These are phyloP conservation scores for Eristalinus sepulchralis DNA, from an alignment of 2,888 invertebrate genomes.

Conservation along the genomic window DNA sequence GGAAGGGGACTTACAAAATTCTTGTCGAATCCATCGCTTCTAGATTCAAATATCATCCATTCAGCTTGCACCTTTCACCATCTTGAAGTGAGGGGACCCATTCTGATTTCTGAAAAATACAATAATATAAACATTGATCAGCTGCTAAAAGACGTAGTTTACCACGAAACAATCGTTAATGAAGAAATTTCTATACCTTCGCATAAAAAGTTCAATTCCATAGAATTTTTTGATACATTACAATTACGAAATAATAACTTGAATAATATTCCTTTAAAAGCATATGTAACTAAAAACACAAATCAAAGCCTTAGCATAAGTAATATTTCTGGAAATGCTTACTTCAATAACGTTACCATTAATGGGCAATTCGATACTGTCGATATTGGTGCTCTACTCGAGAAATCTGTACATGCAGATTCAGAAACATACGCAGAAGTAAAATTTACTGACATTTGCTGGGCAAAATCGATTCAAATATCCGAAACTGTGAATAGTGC, in stretches of 20 bases:
- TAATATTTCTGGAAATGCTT: conserved; percentile 79
- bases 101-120: conserved; percentile 80
- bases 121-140: conserved; percentile 79
- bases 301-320: conserved; percentile 81
- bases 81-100: conserved; percentile 82
- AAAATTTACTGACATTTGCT: conserved; percentile 76
- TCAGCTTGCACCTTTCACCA: conserved; percentile 81
- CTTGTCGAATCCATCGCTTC: conserved; percentile 81
- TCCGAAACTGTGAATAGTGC: conserved; percentile 79
- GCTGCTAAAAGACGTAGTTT: conserved; percentile 81
- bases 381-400: conserved; percentile 80
- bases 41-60: conserved; percentile 79
- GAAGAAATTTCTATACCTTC: conserved; percentile 79
- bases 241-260: conserved; percentile 77
- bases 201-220: conserved; percentile 81
- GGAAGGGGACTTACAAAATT: conserved; percentile 80
- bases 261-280: conserved; percentile 80
- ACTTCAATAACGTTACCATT: conserved; percentile 81
- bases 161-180: conserved; percentile 75
- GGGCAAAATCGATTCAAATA: conserved; percentile 76
- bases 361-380: conserved; percentile 80
- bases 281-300: conserved; percentile 82
- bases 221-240: conserved; percentile 79
- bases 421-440: conserved; percentile 79
- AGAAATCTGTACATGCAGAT: conserved; percentile 80